phyloP scores from a whole-genome alignment of 2,888 invertebrate genomes.

The Cistogaster globosa region DNA sequence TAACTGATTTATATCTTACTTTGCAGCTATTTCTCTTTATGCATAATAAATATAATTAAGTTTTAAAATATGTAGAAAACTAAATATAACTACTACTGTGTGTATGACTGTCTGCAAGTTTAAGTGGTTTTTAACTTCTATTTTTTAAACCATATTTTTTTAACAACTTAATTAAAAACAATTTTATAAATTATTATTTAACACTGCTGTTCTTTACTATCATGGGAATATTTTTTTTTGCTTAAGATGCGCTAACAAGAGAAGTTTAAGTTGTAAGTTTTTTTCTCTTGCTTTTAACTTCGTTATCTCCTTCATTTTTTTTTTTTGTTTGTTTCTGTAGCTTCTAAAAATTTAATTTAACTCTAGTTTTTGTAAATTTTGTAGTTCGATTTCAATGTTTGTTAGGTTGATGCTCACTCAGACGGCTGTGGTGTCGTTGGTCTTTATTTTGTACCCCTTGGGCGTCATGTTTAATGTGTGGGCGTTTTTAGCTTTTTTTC shows the following conservation, averaged over 20 bases:
- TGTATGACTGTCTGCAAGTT: conserved; percentile 28
- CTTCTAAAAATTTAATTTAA: conserved; percentile 1
- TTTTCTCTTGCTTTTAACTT: neutral
- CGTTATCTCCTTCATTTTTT: conserved; percentile 4
- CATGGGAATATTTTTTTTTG: conserved; percentile 16
- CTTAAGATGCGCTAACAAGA: neutral
- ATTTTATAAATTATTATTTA: conserved; percentile 66
- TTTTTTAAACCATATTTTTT: neutral
- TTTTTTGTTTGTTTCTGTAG: neutral
- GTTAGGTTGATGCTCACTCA: neutral
- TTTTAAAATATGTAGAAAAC: conserved; percentile 55
- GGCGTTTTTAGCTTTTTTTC: conserved; percentile 54
- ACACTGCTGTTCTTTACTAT: conserved; percentile 13
- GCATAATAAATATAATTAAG: conserved; percentile 65
- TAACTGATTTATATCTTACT: no score
- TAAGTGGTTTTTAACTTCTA: neutral
- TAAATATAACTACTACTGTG: conserved; percentile 59
- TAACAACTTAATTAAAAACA: conserved; percentile 70
- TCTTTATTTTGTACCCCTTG: conserved; percentile 18
- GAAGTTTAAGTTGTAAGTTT: neutral
- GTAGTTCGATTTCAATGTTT: conserved; percentile 2
- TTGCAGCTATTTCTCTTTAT: conserved; percentile 5
- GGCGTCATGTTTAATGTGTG: conserved; percentile 67
- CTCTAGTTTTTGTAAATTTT: neutral
- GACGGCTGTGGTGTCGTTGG: neutral